Evolutionary conservation across 2,797 vertebrate genomes (phyloP).

Genomic region (Microhierax caerulescens): DNA sequence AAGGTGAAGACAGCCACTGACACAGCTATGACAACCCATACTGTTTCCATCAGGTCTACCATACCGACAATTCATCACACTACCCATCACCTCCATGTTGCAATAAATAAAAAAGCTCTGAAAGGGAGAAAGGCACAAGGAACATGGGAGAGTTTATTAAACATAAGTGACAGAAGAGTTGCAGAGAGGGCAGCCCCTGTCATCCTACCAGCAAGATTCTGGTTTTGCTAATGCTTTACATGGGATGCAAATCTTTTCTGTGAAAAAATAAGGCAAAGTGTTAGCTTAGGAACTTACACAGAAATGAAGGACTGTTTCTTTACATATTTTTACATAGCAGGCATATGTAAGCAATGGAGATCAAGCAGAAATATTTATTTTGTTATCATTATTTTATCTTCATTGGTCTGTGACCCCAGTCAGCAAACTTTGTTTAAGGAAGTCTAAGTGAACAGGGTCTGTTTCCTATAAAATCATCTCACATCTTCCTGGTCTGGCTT

Average conservation of each 20-base stretch:
- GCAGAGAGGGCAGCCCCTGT: background rate
- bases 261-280: background rate
- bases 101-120: background rate
- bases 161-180: background rate
- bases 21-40: background rate
- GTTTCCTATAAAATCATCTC: slow-evolving; percentile 55
- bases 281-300: background rate
- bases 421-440: slow-evolving; percentile 53
- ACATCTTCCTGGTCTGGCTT: slow-evolving; percentile 46
- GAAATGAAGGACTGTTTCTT: slow-evolving; percentile 10
- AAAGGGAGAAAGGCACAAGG: background rate
- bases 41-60: background rate
- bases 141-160: background rate
- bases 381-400: slow-evolving; percentile 57
- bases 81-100: rapidly evolving
- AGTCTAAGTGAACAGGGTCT: slow-evolving; percentile 27
- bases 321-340: slow-evolving; percentile 28
- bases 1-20: background rate
- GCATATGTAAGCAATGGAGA: background rate
- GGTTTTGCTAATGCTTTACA: background rate
- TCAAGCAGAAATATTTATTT: slow-evolving; percentile 57
- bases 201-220: background rate
- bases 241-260: background rate
- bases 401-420: slow-evolving; percentile 13
- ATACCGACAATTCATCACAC: background rate